Evolutionary conservation across 2,888 invertebrate genomes (phyloP).

Genomic region (Pollenia amentaria): DNA sequence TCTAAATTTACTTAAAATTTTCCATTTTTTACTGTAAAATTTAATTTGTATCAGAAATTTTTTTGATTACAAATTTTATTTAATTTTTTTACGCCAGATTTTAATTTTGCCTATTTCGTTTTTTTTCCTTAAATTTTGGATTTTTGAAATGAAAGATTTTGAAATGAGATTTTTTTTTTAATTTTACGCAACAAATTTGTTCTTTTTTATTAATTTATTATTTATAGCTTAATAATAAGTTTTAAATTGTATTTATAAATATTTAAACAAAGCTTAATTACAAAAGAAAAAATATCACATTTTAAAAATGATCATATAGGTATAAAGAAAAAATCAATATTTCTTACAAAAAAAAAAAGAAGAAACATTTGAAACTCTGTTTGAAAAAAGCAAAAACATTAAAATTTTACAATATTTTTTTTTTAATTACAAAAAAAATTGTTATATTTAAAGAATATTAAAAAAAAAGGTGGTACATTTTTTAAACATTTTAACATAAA

Average conservation of each 20-base stretch:
- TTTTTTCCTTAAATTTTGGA: not conserved
- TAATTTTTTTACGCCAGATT: not conserved
- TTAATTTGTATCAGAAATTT: no score
- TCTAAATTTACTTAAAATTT: no score
- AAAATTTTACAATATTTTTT: constrained; percentile 13
- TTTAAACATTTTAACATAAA: constrained; percentile 40
- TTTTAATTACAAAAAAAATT: not conserved
- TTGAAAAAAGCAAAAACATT: constrained; percentile 37
- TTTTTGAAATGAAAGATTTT: constrained; percentile 32
- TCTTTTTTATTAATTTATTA: constrained; percentile 30
- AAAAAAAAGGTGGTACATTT: constrained; percentile 26
- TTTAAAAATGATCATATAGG: constrained; percentile 55
- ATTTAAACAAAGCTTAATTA: constrained; percentile 62
- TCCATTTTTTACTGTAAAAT: no score
- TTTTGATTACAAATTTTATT: not conserved
- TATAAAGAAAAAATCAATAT: constrained; percentile 6
- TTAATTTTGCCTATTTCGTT: no score
- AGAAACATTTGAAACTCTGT: not conserved
- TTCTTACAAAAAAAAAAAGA: constrained; percentile 1
- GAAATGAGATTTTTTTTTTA: constrained; percentile 27
- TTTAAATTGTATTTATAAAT: constrained; percentile 49
- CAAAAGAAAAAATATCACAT: constrained; percentile 59
- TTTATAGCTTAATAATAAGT: constrained; percentile 46
- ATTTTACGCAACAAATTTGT: constrained; percentile 40
- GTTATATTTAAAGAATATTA: not conserved